phyloP scores from a whole-genome alignment of 1,140 invertebrate species.

The Neodiprion virginianus region DNA sequence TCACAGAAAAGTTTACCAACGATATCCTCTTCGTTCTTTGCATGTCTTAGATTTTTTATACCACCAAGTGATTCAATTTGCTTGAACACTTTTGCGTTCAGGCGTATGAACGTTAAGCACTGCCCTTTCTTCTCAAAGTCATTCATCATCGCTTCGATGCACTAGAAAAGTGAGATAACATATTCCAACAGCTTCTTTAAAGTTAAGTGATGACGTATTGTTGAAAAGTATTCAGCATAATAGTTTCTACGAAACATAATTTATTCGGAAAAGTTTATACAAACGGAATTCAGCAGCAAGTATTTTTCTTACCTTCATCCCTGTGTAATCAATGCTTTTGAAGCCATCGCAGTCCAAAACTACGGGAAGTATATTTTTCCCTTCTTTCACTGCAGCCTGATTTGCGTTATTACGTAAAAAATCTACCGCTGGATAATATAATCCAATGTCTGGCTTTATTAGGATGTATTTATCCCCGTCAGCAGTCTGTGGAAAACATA shows the following conservation, averaged over 20 bases:
- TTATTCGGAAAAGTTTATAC: too few relatives aligned
- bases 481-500: conserved; percentile 37
- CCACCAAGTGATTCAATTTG: conserved; percentile 38
- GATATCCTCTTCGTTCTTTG: conserved; percentile 42
- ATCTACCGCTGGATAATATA: conserved; percentile 72
- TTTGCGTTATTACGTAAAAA: conserved; percentile 62
- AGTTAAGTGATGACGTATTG: too few relatives aligned
- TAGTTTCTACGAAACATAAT: too few relatives aligned
- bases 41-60: conserved; percentile 37
- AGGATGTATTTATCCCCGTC: conserved; percentile 60
- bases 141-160: conserved; percentile 48
- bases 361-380: conserved; percentile 57
- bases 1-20: conserved; percentile 27
- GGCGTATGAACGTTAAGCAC: conserved; percentile 51
- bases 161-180: conserved; percentile 39
- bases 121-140: conserved; percentile 48
- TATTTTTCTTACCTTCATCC: conserved; percentile 60
- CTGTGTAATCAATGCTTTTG: conserved; percentile 70
- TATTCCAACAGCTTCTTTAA: not conserved
- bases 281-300: conserved; percentile 12
- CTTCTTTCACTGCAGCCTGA: conserved; percentile 52
- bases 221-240: too few relatives aligned
- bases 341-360: conserved; percentile 68
- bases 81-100: conserved; percentile 35
- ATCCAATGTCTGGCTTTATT: conserved; percentile 66